These are phyloP conservation scores for Salminus brasiliensis DNA, from an alignment of 2,113 vertebrate genomes.

Conservation along the genomic window DNA sequence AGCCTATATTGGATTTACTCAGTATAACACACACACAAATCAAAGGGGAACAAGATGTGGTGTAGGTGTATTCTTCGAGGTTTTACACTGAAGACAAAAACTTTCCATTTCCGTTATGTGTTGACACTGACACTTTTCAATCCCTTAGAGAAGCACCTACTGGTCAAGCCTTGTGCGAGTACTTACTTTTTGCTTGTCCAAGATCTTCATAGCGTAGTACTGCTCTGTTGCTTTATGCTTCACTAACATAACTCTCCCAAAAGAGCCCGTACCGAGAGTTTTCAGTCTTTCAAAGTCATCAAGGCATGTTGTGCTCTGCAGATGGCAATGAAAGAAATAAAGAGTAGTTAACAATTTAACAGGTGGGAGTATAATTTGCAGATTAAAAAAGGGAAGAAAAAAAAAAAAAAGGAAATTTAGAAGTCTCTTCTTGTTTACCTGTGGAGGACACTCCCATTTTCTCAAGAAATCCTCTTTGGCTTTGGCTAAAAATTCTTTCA, in stretches of 20 bases:
- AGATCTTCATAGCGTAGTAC: conserved; percentile 99
- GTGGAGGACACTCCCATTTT: conserved; percentile 98
- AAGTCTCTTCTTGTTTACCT: conserved; percentile 75
- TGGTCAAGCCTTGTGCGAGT: neutral
- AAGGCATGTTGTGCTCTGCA: conserved; percentile 91
- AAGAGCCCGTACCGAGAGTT: conserved; percentile 97
- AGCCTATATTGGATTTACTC: neutral
- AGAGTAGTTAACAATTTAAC: neutral
- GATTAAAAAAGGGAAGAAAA: neutral
- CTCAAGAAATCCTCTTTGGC: conserved; percentile 99
- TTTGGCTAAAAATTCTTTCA: conserved; percentile 99
- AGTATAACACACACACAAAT: neutral
- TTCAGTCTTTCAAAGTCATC: conserved; percentile 98
- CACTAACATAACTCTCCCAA: conserved; percentile 97
- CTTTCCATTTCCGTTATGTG: conserved; percentile 62
- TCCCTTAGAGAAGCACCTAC: neutral
- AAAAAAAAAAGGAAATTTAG: neutral
- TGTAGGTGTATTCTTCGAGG: neutral
- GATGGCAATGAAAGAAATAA: conserved; percentile 46
- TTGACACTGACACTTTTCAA: neutral
- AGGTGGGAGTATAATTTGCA: neutral
- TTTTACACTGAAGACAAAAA: conserved; percentile 18
- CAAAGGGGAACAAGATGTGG: neutral
- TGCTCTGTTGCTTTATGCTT: conserved; percentile 96
- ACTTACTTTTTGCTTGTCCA: conserved; percentile 98